phyloP scores from a whole-genome alignment of 2,113 vertebrate genomes.

The Notothenia coriiceps region DNA sequence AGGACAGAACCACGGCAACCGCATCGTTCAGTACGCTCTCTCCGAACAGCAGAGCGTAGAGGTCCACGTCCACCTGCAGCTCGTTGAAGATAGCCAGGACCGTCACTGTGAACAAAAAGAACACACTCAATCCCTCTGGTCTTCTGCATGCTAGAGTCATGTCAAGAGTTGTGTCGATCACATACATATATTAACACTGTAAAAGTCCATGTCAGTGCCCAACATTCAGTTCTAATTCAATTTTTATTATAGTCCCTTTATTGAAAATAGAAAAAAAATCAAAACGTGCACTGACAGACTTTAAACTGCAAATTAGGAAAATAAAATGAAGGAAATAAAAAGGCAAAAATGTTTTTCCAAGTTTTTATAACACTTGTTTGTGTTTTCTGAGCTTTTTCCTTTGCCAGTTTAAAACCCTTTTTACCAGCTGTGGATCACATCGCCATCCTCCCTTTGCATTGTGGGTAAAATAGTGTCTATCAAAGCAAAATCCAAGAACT shows the following conservation, averaged over 20 bases:
- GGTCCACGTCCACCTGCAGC: constrained; percentile 96
- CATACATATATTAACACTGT: not conserved
- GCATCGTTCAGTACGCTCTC: constrained; percentile 99
- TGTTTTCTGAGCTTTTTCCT: not conserved
- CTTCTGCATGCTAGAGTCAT: not conserved
- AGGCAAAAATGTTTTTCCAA: not conserved
- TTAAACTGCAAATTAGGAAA: not conserved
- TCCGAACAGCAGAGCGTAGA: constrained; percentile 97
- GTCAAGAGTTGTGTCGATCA: not conserved
- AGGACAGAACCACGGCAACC: constrained; percentile 96
- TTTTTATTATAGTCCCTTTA: no score
- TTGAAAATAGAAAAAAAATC: not conserved
- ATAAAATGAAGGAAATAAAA: no score
- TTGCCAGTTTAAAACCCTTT: not conserved
- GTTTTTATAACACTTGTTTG: not conserved
- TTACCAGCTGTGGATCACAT: not conserved
- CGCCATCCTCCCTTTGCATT: not conserved
- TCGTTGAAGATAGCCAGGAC: constrained; percentile 99
- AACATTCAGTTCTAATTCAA: not conserved
- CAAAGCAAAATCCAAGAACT: no score
- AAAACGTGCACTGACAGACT: not conserved
- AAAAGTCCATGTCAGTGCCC: not conserved
- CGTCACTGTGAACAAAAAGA: constrained; percentile 88
- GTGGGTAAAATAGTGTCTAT: not conserved
- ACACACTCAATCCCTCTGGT: not conserved